These are phyloP conservation scores for Hycleus cichorii DNA, from an alignment of 1,140 invertebrate species.

Conservation along the genomic window DNA sequence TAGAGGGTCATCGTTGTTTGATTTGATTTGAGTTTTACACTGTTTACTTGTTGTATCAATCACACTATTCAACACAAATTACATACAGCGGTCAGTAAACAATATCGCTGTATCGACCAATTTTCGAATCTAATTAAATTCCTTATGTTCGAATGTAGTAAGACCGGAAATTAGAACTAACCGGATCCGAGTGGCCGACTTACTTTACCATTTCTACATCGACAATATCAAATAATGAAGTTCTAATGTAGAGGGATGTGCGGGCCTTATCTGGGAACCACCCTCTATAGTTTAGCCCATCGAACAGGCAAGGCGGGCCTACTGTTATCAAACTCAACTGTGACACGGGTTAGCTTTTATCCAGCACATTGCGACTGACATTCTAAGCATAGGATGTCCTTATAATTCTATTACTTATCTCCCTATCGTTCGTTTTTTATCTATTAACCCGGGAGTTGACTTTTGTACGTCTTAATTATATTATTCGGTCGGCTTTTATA, in stretches of 20 bases:
- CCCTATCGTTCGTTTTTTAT: slow-evolving; percentile 33
- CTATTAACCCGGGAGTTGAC: slow-evolving; percentile 32
- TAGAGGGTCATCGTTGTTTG: background rate
- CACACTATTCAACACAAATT: background rate
- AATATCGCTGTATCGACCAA: no score
- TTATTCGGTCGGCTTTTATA: slow-evolving; percentile 27
- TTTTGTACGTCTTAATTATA: slow-evolving; percentile 33
- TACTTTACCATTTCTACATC: slow-evolving; percentile 13
- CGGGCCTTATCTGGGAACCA: slow-evolving; percentile 17
- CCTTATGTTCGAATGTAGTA: background rate
- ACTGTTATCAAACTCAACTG: slow-evolving; percentile 15
- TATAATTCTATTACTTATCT: slow-evolving; percentile 38
- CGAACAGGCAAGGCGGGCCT: background rate
- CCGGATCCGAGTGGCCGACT: slow-evolving; percentile 6
- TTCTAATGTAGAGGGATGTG: slow-evolving; percentile 21
- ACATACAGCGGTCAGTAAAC: no score
- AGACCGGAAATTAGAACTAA: slow-evolving; percentile 11
- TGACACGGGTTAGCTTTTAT: slow-evolving; percentile 35
- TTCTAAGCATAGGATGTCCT: slow-evolving; percentile 26
- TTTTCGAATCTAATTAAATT: no score
- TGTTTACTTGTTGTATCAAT: slow-evolving; percentile 7
- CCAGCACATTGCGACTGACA: slow-evolving; percentile 22
- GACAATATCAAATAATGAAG: slow-evolving; percentile 28
- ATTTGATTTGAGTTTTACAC: slow-evolving; percentile 9
- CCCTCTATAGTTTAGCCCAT: background rate